Base-by-base conservation (phyloP, 2,113 vertebrate genomes). In the Cygnus atratus region DNA sequence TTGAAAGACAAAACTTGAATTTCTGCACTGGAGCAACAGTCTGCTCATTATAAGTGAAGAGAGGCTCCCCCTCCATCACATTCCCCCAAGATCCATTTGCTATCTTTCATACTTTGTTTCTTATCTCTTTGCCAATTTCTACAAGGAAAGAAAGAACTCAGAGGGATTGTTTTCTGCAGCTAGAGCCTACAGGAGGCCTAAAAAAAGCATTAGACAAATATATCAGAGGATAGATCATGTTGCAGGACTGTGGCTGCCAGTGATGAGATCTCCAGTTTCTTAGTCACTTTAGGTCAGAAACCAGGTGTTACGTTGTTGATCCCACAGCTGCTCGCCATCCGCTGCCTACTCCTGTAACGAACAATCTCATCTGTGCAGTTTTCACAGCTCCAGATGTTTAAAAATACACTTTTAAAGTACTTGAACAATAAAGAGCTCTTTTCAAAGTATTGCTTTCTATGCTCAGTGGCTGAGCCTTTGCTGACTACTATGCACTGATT, bases 281-380 rank as follows among this genome's bases (percentile, higher is more conserved):
- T 82, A 88, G 86, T 77, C 93, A 90, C 87, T 91, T 94, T 61
- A 92, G 52, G 91, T 78, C 94, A 84, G 95, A 96, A 96, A 96
- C 95, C 94, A 93, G 87, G 88, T 78, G 94, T 86, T 81, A 43
- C 1, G 15, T 52, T 76, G 54, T 66, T 83, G 73, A 55, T 92
- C 67, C 77, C 70, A 25, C 5, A 14, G 68, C 54, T 87, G 70
- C 72, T 88, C 88, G 68, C 70, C 94, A 74, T 90, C 61, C 26
- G 11, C 43, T 78, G 43, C 43, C 71, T 95, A 76, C 73, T 94
- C 76, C 63, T 59, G n/a, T 61, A 93, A 84, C 1, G 11, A 92
- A 75, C 67, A 88, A 75, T 22, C 74, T 95, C 78, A 91, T 73
- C 28, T 0, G 0, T 44, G 59, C 72, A 89, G 61, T 84, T 91